Conservation (phyloP, 1,140 invertebrate species). For the Conus ventricosus region DNA sequence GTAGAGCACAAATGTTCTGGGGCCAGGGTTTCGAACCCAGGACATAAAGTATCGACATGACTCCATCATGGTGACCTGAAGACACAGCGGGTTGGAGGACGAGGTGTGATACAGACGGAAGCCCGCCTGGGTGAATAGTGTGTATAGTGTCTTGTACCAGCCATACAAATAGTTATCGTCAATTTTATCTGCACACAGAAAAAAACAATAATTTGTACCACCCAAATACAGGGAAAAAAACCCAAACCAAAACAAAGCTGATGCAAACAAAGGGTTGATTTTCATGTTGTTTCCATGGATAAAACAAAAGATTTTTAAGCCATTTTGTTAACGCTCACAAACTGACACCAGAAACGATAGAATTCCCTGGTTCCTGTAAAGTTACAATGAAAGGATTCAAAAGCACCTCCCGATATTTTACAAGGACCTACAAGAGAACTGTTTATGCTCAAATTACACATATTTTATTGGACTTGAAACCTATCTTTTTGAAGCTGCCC, state of each 20-base stretch:
- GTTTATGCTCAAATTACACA: too few relatives aligned
- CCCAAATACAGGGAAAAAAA: neutral
- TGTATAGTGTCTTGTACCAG: constrained; percentile 69
- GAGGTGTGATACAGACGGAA: constrained; percentile 69
- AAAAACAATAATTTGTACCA: neutral
- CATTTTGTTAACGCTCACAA: too few relatives aligned
- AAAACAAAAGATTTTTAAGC: too few relatives aligned
- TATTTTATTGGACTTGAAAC: too few relatives aligned
- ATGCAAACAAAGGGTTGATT: neutral
- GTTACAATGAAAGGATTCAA: too few relatives aligned
- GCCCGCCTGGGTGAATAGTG: constrained; percentile 64
- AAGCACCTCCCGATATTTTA: too few relatives aligned
- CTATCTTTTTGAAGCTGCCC: too few relatives aligned
- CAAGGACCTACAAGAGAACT: too few relatives aligned
- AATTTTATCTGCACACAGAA: constrained; percentile 64
- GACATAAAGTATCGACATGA: constrained; percentile 71
- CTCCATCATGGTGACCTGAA: constrained; percentile 72
- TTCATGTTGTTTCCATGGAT: neutral
- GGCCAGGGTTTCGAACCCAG: constrained; percentile 67
- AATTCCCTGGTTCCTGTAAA: too few relatives aligned
- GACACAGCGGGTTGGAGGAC: constrained; percentile 65
- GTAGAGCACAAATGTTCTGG: constrained; percentile 62
- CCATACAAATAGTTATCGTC: constrained; percentile 71
- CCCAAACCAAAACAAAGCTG: neutral
- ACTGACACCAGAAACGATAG: too few relatives aligned